Evolutionary conservation across 2,888 invertebrate species (phyloP).

Genomic region (Cylindroiulus punctatus): DNA sequence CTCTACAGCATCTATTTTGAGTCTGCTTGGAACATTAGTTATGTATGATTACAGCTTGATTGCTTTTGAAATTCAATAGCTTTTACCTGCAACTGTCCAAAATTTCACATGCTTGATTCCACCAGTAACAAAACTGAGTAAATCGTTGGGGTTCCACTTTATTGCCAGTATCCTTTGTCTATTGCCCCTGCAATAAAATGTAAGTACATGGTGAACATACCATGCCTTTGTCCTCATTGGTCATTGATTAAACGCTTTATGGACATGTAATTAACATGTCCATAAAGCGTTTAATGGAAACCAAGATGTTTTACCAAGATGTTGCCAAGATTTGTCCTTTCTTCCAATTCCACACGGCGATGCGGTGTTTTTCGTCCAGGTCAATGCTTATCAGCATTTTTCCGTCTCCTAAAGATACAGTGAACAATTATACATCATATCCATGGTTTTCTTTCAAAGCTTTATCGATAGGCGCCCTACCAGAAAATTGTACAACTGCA

Average conservation of each 20-base stretch:
- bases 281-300: no score
- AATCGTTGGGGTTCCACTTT: constrained; percentile 66
- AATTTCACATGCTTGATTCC: constrained; percentile 68
- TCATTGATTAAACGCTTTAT: neutral
- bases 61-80: constrained; percentile 59
- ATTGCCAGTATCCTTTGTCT: constrained; percentile 68
- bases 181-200: constrained; percentile 64
- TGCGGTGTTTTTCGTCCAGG: constrained; percentile 66
- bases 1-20: constrained; percentile 67
- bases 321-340: constrained; percentile 67
- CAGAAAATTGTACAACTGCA: constrained; percentile 66
- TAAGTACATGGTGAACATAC: neutral
- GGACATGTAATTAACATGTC: no score
- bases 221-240: neutral
- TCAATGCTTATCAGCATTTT: constrained; percentile 66
- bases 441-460: neutral
- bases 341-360: constrained; percentile 68
- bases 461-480: constrained; percentile 60
- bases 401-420: constrained; percentile 64
- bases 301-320: constrained; percentile 65
- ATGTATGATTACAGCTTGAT: no score
- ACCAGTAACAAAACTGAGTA: constrained; percentile 65
- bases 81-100: constrained; percentile 66
- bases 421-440: neutral
- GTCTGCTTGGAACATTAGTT: no score